Evolutionary conservation across 2,113 vertebrate genomes (phyloP).

Genomic region (Hippolais icterina): DNA sequence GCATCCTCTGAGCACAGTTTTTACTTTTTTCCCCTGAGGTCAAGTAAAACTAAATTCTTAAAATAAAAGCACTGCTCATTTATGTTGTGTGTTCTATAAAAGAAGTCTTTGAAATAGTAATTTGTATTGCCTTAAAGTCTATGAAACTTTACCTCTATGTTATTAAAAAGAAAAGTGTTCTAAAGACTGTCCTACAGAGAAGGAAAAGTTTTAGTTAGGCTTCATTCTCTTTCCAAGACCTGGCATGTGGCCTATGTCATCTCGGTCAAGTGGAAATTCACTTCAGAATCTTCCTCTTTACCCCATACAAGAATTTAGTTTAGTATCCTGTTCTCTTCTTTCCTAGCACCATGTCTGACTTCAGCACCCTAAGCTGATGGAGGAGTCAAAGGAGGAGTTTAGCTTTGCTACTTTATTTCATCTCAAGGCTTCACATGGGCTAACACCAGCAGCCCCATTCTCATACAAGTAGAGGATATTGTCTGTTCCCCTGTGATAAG

Average conservation of each 20-base stretch:
- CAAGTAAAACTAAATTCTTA: background rate
- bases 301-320: rapidly evolving
- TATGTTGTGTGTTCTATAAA: background rate
- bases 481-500: background rate
- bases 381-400: background rate
- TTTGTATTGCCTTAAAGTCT: background rate
- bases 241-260: rapidly evolving
- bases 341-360: background rate
- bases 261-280: background rate
- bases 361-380: background rate
- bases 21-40: background rate
- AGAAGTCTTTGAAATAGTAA: background rate
- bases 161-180: background rate
- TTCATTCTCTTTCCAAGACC: background rate
- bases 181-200: background rate
- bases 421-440: background rate
- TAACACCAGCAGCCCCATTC: background rate
- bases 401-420: background rate
- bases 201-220: background rate
- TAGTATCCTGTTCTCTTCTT: background rate
- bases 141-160: background rate
- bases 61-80: background rate
- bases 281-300: background rate
- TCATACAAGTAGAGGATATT: background rate
- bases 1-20: background rate